Base-by-base conservation (phyloP, 2,888 invertebrate species). In the Andrena bicolor region DNA sequence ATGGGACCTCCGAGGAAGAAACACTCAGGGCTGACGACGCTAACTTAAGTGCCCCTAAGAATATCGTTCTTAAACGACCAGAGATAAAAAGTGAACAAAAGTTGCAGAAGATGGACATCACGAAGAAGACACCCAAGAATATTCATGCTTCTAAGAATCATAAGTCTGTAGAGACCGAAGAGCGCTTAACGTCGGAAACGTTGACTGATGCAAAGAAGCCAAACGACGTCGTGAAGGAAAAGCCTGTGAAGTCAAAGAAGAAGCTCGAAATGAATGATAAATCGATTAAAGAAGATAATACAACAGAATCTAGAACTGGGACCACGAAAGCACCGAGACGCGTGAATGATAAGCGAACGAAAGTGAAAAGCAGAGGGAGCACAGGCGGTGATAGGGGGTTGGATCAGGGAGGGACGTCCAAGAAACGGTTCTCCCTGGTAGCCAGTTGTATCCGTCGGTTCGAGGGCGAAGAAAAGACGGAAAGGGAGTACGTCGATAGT, bases 371-470 rank as follows among this genome's bases (percentile, higher is more conserved):
- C 26, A 77, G 79, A 61, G 78, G 80, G 30, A 84, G 82, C 8
- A 77, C 76, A 32, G 89, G 82, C 28, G 65, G 72, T 28, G 83
- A 73, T 60, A 83, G 64, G 83, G 88, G 71, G 78, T 81, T 66
- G 66, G 83, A 88, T 51, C 86, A 72, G 65, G 71, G 69, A 26
- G 81, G 48, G 28, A 48, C 70, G 61, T 85, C 89, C 41, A 91
- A 89, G 60, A 93, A 93, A 83, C 90, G 93, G 69, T 94, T 93
- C 79, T 94, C 94, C 30, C 90, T 94, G 49, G 93, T 94, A 20
- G 93, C 93, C 66, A 94, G 91, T 90, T 93, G 90, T 81, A 90
- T 94, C 28, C 91, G 92, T 83, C 93, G 93, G 76, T 94, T 94
- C 81, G 93, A 94, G 87, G 90, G 90, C 32, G 90, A 92, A 87